These are phyloP conservation scores for Eupithecia abbreviata DNA, from an alignment of 2,888 invertebrate species.

Conservation along the genomic window DNA sequence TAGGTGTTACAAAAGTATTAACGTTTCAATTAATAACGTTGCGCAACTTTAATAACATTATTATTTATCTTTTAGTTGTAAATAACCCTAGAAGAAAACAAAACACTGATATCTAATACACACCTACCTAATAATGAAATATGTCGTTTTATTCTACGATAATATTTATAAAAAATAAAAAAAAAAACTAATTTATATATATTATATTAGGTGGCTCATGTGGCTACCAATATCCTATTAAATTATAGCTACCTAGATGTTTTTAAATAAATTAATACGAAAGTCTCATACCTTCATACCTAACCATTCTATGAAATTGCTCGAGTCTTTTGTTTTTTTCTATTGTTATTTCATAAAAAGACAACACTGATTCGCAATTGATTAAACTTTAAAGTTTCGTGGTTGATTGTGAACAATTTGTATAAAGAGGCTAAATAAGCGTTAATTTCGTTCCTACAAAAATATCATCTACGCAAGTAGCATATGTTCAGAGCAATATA, in stretches of 20 bases:
- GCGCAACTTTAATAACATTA: not conserved
- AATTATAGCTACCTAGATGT: too few relatives aligned
- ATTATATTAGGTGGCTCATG: too few relatives aligned
- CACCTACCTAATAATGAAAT: too few relatives aligned
- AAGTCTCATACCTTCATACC: too few relatives aligned
- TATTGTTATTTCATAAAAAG: not conserved
- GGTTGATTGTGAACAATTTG: not conserved
- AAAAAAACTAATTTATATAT: too few relatives aligned
- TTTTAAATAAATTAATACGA: too few relatives aligned
- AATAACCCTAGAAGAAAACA: not conserved
- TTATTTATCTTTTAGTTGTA: not conserved
- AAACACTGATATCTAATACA: not conserved
- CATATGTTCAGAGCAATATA: not conserved
- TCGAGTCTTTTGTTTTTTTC: not conserved
- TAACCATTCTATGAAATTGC: not conserved
- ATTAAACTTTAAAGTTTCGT: not conserved
- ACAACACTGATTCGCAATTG: not conserved
- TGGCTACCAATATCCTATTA: too few relatives aligned
- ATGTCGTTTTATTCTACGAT: too few relatives aligned
- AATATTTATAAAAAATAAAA: too few relatives aligned
- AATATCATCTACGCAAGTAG: not conserved
- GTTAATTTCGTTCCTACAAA: not conserved
- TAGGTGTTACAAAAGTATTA: slow-evolving; percentile 10
- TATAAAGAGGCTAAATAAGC: not conserved
- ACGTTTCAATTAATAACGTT: not conserved